Conservation (phyloP, 2,113 vertebrate species). For the Calonectris borealis region DNA sequence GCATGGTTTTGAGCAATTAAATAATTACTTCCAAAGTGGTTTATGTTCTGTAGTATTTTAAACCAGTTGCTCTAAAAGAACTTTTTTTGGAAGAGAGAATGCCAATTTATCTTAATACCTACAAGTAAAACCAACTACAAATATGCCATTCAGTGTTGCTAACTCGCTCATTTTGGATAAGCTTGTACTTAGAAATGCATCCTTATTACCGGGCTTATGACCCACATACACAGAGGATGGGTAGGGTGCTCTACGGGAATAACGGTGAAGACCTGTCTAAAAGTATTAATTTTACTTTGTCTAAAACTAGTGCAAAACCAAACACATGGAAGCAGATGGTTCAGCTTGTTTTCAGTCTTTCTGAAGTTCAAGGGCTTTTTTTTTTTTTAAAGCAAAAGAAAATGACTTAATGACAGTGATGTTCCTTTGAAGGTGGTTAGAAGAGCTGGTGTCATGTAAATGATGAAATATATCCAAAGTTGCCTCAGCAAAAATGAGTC, state of each 20-base stretch:
- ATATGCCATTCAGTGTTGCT: not conserved
- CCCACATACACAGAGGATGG: accelerated
- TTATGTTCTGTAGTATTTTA: not conserved
- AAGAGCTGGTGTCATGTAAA: not conserved
- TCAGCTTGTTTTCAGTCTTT: not conserved
- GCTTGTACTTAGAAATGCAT: not conserved
- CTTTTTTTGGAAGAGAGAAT: not conserved
- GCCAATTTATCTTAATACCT: not conserved
- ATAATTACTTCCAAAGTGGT: not conserved
- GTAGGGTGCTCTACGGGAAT: not conserved
- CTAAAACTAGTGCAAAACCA: not conserved
- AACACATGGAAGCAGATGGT: not conserved
- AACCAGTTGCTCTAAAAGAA: not conserved
- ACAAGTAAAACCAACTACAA: not conserved
- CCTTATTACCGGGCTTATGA: accelerated
- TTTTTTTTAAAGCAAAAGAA: not conserved
- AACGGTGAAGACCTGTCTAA: not conserved
- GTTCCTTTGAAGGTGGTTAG: not conserved
- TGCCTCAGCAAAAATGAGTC: constrained; percentile 46
- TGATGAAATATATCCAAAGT: constrained; percentile 3
- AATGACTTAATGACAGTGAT: not conserved
- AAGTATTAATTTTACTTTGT: not conserved
- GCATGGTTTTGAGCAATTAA: not conserved
- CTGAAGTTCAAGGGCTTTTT: not conserved
- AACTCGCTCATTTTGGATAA: not conserved